Evolutionary conservation across 2,113 vertebrate genomes (phyloP), one percentile per base, ranked within the genome.

Genomic region (Microcebus jonahi): DNA sequence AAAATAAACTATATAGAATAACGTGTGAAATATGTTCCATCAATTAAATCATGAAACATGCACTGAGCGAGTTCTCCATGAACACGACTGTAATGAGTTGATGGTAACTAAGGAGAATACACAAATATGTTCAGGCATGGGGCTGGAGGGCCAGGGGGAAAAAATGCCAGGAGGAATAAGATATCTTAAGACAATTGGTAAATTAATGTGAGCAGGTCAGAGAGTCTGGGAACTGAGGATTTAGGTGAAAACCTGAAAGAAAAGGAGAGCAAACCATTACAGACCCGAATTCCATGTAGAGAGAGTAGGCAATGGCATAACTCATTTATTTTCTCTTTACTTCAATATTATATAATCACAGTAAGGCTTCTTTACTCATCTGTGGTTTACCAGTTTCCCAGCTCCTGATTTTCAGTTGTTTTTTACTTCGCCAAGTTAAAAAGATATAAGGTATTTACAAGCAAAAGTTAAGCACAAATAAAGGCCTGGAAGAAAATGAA

Each of bases 91-190:
- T 31, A 20, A 17, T n/a, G 21, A 20, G 14, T 71, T 18, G 10
- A 39, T 20, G 13, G 83, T 57, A 73, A 80, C n/a, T 65, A 81
- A 73, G 21, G 9, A 11, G 29, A 61, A 71, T 14, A 8, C 45
- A 42, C 53, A 53, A 12, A 36, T 85, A 36, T 42, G 13, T 73
- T 79, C 5, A 11, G 9, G 25, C 57, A 68, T 27, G 53, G 14
- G 31, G 4, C 2, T 42, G 25, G 80, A 29, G 15, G 14, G 3
- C 4, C 2, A 0, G 5, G 12, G n/a, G 18, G 8, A 17, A 36
- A 77, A 89, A 89, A 85, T 45, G 14, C 73, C 91, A 55, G 29
- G 61, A 63, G 79, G 50, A 76, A 57, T 39, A 65, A 48, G 25
- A 1, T 57, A 61, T 20, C 59, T 88, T 55, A 67, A 61, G 67